Conservation (phyloP, 2,888 invertebrate genomes). For the Sphaeridia pumilis region DNA sequence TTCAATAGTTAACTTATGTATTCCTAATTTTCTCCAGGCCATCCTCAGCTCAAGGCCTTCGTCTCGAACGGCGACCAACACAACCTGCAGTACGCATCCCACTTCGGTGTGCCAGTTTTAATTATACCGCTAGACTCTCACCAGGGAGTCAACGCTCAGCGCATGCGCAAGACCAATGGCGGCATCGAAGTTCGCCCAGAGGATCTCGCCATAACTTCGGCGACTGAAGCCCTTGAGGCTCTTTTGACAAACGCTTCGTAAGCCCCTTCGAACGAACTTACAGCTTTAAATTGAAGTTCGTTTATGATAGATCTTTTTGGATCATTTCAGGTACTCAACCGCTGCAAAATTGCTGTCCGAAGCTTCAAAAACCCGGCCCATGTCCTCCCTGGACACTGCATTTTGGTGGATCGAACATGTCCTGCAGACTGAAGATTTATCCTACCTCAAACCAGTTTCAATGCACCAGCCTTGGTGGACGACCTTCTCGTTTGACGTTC, state of each 20-base stretch:
- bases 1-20: background rate
- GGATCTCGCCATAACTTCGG: background rate
- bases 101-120: background rate
- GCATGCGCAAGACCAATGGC: background rate
- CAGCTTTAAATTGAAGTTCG: no score
- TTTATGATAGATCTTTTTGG: no score
- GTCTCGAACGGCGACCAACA: background rate
- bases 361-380: background rate
- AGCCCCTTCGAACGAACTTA: no score
- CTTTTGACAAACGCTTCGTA: no score
- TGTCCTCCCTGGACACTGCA: background rate
- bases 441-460: background rate
- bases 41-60: background rate
- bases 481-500: background rate
- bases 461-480: slow-evolving; percentile 2
- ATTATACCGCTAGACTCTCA: background rate
- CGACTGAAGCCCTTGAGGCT: no score
- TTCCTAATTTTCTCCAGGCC: background rate
- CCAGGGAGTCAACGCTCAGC: background rate
- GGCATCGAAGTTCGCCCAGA: background rate
- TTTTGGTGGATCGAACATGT: background rate
- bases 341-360: background rate
- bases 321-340: background rate
- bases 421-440: background rate
- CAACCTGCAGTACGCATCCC: background rate